phyloP scores from a whole-genome alignment of 2,113 vertebrate species.

The Pyxicephalus adspersus region DNA sequence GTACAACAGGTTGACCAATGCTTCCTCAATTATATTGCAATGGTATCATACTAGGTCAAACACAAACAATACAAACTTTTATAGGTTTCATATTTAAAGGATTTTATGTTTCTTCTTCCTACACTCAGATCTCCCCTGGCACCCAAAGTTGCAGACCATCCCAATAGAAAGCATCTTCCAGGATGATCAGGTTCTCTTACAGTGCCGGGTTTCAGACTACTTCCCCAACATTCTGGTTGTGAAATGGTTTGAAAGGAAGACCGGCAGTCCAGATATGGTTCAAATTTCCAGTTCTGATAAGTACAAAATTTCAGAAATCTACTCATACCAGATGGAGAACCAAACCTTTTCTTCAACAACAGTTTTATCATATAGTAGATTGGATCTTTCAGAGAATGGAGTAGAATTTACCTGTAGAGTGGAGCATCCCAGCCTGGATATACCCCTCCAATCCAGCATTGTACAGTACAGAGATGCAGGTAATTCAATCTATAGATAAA shows the following conservation, averaged over 20 bases:
- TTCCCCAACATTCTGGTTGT: constrained; percentile 32
- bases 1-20: no score
- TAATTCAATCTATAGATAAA: background rate
- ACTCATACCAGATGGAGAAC: background rate
- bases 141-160: background rate
- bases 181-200: background rate
- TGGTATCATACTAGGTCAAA: no score
- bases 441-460: background rate
- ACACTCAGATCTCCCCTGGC: constrained; percentile 25
- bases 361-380: background rate
- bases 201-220: constrained; percentile 10
- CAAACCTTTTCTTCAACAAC: background rate
- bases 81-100: no score
- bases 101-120: background rate
- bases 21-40: no score
- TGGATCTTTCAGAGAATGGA: background rate
- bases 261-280: constrained; percentile 1
- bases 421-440: constrained; percentile 31
- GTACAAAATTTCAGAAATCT: background rate
- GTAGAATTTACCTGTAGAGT: constrained; percentile 21
- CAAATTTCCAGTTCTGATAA: background rate
- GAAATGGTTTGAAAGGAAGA: constrained; percentile 35
- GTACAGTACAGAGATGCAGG: background rate
- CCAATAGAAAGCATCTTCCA: background rate
- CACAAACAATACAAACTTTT: no score